Percentiles rank a stretch among this genome's conserved stretches.
These are phyloP conservation scores for Oplegnathus fasciatus DNA, from an alignment of 2,113 vertebrate genomes.

Conservation along the genomic window DNA sequence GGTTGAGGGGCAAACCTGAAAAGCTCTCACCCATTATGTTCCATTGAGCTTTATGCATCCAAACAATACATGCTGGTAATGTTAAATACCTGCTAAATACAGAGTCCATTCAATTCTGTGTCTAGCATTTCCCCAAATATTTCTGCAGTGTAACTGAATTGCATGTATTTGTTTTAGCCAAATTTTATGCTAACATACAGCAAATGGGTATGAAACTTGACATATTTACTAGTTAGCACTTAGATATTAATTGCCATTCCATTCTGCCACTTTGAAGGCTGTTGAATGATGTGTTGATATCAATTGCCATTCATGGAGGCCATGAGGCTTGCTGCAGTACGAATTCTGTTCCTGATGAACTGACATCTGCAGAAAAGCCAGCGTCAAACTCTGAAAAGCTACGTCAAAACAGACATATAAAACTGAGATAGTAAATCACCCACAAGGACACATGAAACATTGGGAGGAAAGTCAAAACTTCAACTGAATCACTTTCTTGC, in stretches of 20 bases:
- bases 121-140: not conserved
- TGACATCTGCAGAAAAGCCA: not conserved
- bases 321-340: not conserved
- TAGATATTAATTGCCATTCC: not conserved
- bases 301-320: not conserved
- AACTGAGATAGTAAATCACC: not conserved
- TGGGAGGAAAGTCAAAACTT: not conserved
- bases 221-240: not conserved
- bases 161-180: not conserved
- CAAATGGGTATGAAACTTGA: not conserved
- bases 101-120: not conserved
- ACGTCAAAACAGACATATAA: not conserved
- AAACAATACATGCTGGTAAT: not conserved
- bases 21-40: not conserved
- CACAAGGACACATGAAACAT: not conserved
- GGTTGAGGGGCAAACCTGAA: not conserved
- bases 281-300: not conserved
- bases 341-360: too few relatives aligned
- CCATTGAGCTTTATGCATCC: not conserved
- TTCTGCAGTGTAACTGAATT: not conserved
- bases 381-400: not conserved
- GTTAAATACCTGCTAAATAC: not conserved
- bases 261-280: not conserved
- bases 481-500: not conserved
- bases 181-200: not conserved